A percentile compares a stretch with the other conserved stretches of the same genome.
Conservation (phyloP, 2,113 vertebrate genomes). For the Thermophis baileyi region DNA sequence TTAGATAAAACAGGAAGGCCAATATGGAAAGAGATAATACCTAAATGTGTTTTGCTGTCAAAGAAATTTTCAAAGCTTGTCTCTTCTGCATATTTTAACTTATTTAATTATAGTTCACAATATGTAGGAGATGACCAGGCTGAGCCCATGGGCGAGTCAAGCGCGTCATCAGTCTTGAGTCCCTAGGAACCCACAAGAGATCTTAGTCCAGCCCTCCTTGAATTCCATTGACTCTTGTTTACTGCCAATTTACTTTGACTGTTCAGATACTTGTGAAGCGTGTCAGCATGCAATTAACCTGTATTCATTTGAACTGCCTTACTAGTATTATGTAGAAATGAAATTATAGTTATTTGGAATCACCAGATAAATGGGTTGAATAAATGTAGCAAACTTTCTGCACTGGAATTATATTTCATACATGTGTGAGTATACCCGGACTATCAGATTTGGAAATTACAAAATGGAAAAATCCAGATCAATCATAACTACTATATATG, state of each 20-base stretch:
- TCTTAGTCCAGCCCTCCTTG: not conserved
- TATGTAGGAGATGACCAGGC: not conserved
- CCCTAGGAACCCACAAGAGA: not conserved
- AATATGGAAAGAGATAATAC: not conserved
- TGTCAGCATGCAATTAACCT: not conserved
- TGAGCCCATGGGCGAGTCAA: not conserved
- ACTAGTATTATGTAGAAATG: not conserved
- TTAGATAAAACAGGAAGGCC: not conserved
- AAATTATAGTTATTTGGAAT: not conserved
- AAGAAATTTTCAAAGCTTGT: not conserved
- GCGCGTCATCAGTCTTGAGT: not conserved
- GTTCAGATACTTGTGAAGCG: not conserved
- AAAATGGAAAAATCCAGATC: not conserved
- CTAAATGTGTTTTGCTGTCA: not conserved
- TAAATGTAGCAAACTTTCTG: not conserved
- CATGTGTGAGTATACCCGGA: not conserved
- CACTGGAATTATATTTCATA: not conserved
- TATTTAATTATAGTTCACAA: not conserved
- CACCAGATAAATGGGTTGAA: not conserved
- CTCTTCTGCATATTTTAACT: not conserved
- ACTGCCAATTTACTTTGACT: not conserved
- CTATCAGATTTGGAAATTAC: not conserved
- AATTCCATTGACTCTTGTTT: not conserved
- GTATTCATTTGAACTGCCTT: not conserved
- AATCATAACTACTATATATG: not conserved